Percentiles rank a stretch among this genome's conserved stretches.
Conservation (phyloP, 2,797 vertebrate species). For the Denticeps clupeoides region DNA sequence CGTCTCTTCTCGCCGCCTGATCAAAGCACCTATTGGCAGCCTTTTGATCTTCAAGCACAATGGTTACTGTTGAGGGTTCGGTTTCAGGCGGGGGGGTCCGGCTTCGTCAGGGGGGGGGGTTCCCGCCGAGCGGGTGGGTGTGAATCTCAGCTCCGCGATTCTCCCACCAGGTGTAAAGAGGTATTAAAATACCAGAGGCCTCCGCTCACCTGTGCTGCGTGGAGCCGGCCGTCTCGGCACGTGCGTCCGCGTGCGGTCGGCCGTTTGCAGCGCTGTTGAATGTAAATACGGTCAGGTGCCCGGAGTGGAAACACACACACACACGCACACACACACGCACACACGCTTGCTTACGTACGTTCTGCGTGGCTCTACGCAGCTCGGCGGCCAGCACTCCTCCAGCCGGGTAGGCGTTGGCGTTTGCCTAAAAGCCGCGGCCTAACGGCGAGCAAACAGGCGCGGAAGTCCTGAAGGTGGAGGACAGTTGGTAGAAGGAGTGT, state of each 20-base stretch:
- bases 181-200: background rate
- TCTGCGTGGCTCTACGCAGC: no score
- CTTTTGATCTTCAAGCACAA: slow-evolving; percentile 53
- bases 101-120: no score
- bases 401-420: slow-evolving; percentile 11
- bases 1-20: slow-evolving; percentile 32
- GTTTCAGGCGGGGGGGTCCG: no score
- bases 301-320: slow-evolving; percentile 15
- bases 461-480: slow-evolving; percentile 8
- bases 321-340: slow-evolving; percentile 1
- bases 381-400: no score
- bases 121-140: no score
- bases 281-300: slow-evolving; percentile 12
- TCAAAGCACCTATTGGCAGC: slow-evolving; percentile 47
- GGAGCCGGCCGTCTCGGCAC: no score
- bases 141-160: slow-evolving; percentile 1
- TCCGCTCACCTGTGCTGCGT: slow-evolving; percentile 1
- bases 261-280: slow-evolving; percentile 8
- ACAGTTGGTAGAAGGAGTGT: slow-evolving; percentile 19
- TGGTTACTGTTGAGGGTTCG: slow-evolving; percentile 48
- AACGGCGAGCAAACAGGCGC: slow-evolving; percentile 12
- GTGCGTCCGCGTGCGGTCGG: no score
- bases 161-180: slow-evolving; percentile 1
- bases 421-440: slow-evolving; percentile 6
- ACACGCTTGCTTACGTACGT: no score